Base-by-base conservation (phyloP, 2,797 vertebrate species). In the Sebastes flavidus region DNA sequence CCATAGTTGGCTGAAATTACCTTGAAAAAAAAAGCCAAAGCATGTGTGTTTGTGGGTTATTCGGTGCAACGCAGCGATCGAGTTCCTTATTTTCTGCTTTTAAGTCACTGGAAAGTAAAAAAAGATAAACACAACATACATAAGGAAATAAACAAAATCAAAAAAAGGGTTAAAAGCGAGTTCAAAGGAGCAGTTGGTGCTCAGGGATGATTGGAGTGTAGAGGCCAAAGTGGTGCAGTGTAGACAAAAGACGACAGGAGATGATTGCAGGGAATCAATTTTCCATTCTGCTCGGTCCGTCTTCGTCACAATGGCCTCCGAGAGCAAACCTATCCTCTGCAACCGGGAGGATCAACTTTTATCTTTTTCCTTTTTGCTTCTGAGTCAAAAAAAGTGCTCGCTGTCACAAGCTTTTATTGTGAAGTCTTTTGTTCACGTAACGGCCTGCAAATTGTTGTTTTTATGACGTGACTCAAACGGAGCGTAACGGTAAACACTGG, bases 211-310 rank as follows among this genome's bases (percentile, higher is more conserved):
- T 91, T 91, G 84, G 88, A 88, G 81, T 70, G 74, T 54, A 46
- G 42, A 78, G 76, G 80, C 83, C 78, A 88, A 75, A 84, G 88
- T 79, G 78, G 82, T 86, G 87, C 77, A 2, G 81, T 34, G 61
- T 11, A 85, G 87, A 90, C 87, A 90, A 89, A 88, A 89, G 91
- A 92, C 76, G 85, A 89, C 84, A 73, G 77, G 62, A 68, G 85
- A 92, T 94, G 91, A 94, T 94, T 94, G 83, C 91, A 84, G 82
- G 86, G 86, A 92, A 84, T 92, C 88, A 72, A 80, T 91, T 94
- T 92, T 92, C 92, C 87, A 86, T 87, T 90, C 83, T 80, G 77
- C 65, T 85, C 65, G 2, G 65, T 74, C 72, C 42, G 75, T 69
- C 85, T 82, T 52, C 71, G 77, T 89, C 88, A 92, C 85, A 87